Evolutionary conservation across 2,888 invertebrate species (phyloP).

Genomic region (Alentia gelatinosa): DNA sequence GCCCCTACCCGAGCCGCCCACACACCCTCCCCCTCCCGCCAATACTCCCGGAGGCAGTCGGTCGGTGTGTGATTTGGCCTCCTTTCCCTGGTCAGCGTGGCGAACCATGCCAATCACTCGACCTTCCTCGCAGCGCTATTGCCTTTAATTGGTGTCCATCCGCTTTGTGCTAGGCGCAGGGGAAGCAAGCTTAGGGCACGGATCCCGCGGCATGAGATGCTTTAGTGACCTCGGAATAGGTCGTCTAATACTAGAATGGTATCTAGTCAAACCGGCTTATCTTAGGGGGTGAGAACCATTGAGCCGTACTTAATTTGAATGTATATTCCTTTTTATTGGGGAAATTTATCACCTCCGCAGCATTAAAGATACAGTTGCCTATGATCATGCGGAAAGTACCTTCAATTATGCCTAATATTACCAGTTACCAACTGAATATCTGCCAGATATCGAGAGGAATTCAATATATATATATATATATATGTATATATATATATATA

Average conservation of each 20-base stretch:
- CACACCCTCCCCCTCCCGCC: neutral
- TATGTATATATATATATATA: neutral
- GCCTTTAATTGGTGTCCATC: slow-evolving; percentile 11
- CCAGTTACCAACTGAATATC: neutral
- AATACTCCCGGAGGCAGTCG: neutral
- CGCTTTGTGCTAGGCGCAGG: neutral
- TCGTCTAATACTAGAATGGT: no score
- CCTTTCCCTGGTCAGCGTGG: neutral
- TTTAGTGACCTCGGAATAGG: neutral
- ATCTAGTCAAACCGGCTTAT: no score
- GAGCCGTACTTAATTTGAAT: no score
- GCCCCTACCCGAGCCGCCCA: neutral
- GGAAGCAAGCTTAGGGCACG: neutral
- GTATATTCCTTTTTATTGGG: no score
- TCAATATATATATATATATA: neutral
- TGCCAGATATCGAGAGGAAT: neutral
- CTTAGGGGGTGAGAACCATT: no score
- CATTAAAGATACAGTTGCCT: no score
- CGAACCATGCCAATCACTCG: neutral
- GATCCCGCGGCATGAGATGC: neutral
- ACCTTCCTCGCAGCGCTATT: neutral
- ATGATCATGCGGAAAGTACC: no score
- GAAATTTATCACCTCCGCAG: no score
- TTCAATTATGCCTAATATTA: neutral
- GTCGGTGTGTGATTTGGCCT: neutral